Percentiles rank a stretch among this genome's conserved stretches.
Evolutionary conservation across 23 tunicate species (phyloP).

Genomic region (Diplosoma virens): DNA sequence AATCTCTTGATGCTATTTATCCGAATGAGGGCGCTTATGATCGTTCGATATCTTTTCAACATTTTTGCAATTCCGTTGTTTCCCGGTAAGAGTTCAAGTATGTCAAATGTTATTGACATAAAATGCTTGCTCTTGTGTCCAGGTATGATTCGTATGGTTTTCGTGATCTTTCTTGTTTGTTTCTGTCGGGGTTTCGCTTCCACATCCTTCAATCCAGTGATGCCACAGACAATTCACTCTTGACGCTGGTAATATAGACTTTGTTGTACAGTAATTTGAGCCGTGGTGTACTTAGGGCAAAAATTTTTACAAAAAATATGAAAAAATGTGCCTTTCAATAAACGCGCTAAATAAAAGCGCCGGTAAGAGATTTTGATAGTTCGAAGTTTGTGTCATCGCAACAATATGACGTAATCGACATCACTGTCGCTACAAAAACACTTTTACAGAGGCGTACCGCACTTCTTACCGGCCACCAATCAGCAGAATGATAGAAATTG

Average conservation of each 20-base stretch:
- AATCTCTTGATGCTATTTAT: neutral
- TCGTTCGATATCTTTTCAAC: neutral
- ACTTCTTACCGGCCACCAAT: too few relatives aligned
- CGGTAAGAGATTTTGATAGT: too few relatives aligned
- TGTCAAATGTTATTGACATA: neutral
- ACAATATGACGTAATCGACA: too few relatives aligned
- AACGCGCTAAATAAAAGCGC: too few relatives aligned
- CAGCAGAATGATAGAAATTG: too few relatives aligned
- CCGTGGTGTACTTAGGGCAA: too few relatives aligned
- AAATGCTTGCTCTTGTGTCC: neutral
- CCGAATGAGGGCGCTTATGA: neutral
- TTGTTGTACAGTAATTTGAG: neutral
- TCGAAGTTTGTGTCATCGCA: too few relatives aligned
- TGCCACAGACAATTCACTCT: neutral
- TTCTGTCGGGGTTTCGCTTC: neutral
- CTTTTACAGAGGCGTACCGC: too few relatives aligned
- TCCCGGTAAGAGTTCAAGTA: neutral
- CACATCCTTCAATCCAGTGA: neutral
- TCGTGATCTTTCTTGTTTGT: neutral
- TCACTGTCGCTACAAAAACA: too few relatives aligned
- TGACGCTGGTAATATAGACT: neutral
- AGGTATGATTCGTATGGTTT: conserved; percentile 10
- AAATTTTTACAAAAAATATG: neutral
- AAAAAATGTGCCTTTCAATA: neutral
- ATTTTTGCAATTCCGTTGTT: neutral